phyloP scores from a whole-genome alignment of 1,140 invertebrate species.

The Ruditapes philippinarum region DNA sequence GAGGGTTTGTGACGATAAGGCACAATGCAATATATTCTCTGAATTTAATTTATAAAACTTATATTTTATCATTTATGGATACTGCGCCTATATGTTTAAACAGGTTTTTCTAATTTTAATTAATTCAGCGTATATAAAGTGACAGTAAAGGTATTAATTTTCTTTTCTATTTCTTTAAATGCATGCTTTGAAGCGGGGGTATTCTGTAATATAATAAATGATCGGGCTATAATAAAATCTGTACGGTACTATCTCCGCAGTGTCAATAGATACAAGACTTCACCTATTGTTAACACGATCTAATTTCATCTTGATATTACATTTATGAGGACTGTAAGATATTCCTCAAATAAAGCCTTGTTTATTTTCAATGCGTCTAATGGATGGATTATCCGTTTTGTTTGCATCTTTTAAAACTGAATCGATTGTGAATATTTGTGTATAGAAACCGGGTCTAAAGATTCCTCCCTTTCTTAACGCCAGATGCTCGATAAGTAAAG shows the following conservation, averaged over 20 bases:
- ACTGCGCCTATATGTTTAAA: background rate
- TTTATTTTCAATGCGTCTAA: background rate
- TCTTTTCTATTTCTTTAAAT: background rate
- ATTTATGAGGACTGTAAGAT: background rate
- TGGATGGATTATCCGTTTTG: background rate
- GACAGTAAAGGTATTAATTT: background rate
- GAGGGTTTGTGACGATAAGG: background rate
- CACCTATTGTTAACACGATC: background rate
- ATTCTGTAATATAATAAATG: background rate
- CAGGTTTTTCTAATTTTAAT: background rate
- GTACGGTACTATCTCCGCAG: background rate
- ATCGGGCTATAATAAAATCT: background rate
- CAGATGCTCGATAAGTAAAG: no score
- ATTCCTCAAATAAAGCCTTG: background rate
- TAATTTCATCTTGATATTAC: conserved; percentile 6
- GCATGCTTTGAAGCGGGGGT: background rate
- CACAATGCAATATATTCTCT: background rate
- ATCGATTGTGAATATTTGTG: background rate
- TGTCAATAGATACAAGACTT: background rate
- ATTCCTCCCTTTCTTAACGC: no score
- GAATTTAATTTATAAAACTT: background rate
- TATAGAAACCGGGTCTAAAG: background rate
- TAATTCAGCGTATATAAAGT: background rate
- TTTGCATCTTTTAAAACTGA: background rate
- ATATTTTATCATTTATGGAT: conserved; percentile 16